phyloP scores from a whole-genome alignment of 2,888 invertebrate species.

The Crioceris asparagi region DNA sequence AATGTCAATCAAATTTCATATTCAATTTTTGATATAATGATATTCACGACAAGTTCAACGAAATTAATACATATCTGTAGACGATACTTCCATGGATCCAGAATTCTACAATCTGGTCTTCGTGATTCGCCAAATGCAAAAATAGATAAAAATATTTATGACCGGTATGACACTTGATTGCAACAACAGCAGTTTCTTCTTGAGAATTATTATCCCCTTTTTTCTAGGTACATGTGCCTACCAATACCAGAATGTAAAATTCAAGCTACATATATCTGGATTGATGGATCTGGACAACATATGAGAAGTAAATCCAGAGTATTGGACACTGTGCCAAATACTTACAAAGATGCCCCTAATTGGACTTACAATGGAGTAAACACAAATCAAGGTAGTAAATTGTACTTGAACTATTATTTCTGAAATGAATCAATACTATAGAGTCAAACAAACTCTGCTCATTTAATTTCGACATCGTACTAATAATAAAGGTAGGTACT shows the following conservation, averaged over 20 bases:
- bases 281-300: slow-evolving; percentile 63
- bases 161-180: slow-evolving; percentile 1
- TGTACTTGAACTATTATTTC: too few relatives aligned
- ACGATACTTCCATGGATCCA: too few relatives aligned
- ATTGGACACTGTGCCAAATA: slow-evolving; percentile 50
- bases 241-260: slow-evolving; percentile 49
- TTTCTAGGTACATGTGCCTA: slow-evolving; percentile 29
- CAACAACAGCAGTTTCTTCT: background rate
- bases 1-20: too few relatives aligned
- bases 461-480: too few relatives aligned
- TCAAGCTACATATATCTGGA: slow-evolving; percentile 62
- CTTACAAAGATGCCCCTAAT: slow-evolving; percentile 52
- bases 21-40: too few relatives aligned
- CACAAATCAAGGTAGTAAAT: slow-evolving; percentile 44
- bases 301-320: slow-evolving; percentile 61
- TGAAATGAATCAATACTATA: too few relatives aligned
- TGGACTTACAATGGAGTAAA: slow-evolving; percentile 68
- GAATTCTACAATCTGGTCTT: too few relatives aligned
- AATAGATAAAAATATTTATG: slow-evolving; percentile 3
- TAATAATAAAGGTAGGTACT: too few relatives aligned
- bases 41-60: too few relatives aligned
- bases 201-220: background rate
- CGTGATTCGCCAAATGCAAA: slow-evolving; percentile 2
- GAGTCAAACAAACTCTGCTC: too few relatives aligned
- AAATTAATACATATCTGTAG: too few relatives aligned